phyloP scores from a whole-genome alignment of 2,888 invertebrate species.

The Eupithecia subumbrata region DNA sequence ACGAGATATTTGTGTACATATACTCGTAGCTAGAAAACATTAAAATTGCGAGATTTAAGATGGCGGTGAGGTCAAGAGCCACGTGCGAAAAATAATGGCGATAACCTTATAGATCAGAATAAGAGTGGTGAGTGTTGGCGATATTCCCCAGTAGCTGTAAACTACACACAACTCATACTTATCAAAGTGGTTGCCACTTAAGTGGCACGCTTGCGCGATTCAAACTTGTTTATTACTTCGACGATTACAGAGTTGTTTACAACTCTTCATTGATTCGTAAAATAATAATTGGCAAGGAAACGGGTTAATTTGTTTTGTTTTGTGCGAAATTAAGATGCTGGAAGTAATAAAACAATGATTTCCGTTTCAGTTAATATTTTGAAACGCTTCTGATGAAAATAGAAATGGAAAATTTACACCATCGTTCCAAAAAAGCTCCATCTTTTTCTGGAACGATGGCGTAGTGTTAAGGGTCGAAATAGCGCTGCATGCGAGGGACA shows the following conservation, averaged over 20 bases:
- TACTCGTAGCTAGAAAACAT: no score
- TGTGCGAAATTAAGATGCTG: conserved; percentile 14
- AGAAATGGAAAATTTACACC: neutral
- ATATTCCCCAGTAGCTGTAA: neutral
- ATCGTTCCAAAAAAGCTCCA: no score
- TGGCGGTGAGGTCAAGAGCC: neutral
- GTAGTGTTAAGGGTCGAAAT: neutral
- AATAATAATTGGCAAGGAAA: conserved; percentile 37
- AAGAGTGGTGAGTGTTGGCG: neutral
- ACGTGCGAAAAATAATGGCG: neutral
- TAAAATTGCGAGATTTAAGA: neutral
- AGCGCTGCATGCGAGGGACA: no score
- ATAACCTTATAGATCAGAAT: neutral
- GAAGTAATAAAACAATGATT: conserved; percentile 9
- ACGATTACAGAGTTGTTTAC: conserved; percentile 45
- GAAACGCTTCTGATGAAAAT: conserved; percentile 8
- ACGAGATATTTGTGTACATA: neutral
- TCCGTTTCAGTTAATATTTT: conserved; percentile 6
- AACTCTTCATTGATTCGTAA: conserved; percentile 39
- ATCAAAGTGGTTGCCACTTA: neutral
- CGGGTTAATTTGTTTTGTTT: conserved; percentile 18
- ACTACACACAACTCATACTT: neutral
- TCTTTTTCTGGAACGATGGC: neutral
- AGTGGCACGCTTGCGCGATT: conserved; percentile 8
- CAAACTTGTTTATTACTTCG: conserved; percentile 38